Percentiles rank a stretch among this genome's conserved stretches.
phyloP scores from a whole-genome alignment of 30 jellyfish, hydroid and myxozoan genomes.

The Pelagia noctiluca region DNA sequence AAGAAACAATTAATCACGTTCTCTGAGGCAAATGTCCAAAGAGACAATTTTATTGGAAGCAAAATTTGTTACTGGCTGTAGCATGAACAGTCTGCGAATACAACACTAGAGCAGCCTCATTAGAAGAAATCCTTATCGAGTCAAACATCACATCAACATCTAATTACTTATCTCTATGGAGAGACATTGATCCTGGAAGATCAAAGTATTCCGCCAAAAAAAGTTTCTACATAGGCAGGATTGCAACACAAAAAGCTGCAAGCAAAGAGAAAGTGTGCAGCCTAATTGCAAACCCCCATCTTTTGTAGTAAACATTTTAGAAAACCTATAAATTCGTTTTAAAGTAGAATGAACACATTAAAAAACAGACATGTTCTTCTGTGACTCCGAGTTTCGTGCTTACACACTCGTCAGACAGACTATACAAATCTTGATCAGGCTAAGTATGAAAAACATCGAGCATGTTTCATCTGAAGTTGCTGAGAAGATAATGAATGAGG shows the following conservation, averaged over 20 bases:
- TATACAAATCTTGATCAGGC: too few species aligned
- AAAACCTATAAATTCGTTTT: not conserved
- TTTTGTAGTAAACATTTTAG: not conserved
- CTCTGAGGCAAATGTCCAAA: constrained; percentile 25
- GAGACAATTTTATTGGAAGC: not conserved
- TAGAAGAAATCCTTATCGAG: constrained; percentile 32
- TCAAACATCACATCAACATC: constrained; percentile 21
- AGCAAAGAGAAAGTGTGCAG: constrained; percentile 28
- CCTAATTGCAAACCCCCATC: not conserved
- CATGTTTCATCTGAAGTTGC: too few species aligned
- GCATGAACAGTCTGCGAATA: not conserved
- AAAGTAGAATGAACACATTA: too few species aligned
- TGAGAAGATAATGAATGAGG: too few species aligned
- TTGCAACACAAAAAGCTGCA: constrained; percentile 6
- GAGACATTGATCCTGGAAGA: constrained; percentile 38
- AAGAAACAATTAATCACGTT: constrained; percentile 3
- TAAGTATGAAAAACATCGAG: too few species aligned
- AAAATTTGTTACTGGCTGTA: not conserved
- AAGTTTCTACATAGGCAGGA: constrained; percentile 5
- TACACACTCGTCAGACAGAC: too few species aligned
- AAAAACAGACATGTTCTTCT: too few species aligned
- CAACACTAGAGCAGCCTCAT: constrained; percentile 5
- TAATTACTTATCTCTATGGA: constrained; percentile 14
- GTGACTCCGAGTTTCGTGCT: too few species aligned
- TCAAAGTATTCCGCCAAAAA: constrained; percentile 30